Percentiles rank a stretch among this genome's conserved stretches.
Evolutionary conservation across 2,113 vertebrate genomes (phyloP).

Genomic region (Gracilinanus agilis): DNA sequence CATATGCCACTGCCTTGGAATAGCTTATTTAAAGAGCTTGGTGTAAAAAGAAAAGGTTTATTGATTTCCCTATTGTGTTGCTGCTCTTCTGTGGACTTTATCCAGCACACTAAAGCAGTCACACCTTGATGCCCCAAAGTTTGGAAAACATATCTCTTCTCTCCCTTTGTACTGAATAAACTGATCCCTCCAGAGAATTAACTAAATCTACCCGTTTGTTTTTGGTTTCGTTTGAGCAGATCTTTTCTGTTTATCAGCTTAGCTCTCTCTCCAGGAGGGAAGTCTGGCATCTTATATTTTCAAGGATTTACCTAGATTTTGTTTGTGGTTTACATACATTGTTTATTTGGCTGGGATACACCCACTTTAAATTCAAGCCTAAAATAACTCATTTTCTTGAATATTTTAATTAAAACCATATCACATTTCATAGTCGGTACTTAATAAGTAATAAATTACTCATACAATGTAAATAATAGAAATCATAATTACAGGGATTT

Average conservation of each 20-base stretch:
- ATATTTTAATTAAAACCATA: not conserved
- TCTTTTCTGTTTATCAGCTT: constrained; percentile 71
- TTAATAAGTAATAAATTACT: not conserved
- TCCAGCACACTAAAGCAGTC: constrained; percentile 64
- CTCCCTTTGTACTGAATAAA: constrained; percentile 69
- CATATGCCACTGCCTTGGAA: constrained; percentile 60
- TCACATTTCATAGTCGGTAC: not conserved
- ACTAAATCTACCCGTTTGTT: constrained; percentile 68
- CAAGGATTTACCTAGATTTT: constrained; percentile 61
- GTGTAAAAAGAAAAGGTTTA: constrained; percentile 59
- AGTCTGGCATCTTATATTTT: constrained; percentile 59
- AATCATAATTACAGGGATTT: not conserved
- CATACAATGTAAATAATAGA: not conserved
- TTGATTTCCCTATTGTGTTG: constrained; percentile 62
- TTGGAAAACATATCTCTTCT: constrained; percentile 61
- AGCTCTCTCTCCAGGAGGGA: constrained; percentile 70
- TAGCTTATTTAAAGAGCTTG: constrained; percentile 59
- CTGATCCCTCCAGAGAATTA: constrained; percentile 67
- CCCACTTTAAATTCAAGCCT: not conserved
- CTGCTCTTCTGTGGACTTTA: constrained; percentile 56
- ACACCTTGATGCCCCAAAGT: constrained; percentile 70
- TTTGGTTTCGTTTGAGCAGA: constrained; percentile 71
- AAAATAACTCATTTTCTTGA: constrained; percentile 29
- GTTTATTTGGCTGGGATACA: constrained; percentile 17
- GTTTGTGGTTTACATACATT: not conserved